Evolutionary conservation across 1,140 invertebrate genomes (phyloP).

Genomic region (Euura lappo): DNA sequence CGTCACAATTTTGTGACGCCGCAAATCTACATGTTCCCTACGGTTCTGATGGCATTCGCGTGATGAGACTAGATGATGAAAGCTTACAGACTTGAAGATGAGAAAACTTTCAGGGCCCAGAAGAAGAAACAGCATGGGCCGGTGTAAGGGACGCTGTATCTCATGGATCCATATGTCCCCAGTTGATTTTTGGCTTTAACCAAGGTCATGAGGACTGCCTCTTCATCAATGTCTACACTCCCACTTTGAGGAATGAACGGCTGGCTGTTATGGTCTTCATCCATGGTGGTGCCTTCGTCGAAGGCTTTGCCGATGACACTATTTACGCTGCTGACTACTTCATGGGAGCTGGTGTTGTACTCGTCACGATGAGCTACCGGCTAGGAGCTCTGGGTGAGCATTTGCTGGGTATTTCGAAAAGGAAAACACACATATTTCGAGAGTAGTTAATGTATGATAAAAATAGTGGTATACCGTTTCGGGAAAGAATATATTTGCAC

Average conservation of each 20-base stretch:
- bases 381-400: conserved; percentile 65
- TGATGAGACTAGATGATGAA: too few species aligned
- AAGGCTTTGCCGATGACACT: conserved; percentile 55
- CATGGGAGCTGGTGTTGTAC: conserved; percentile 64
- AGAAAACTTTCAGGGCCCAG: background rate
- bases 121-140: background rate
- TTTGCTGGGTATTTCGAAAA: too few species aligned
- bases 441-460: too few species aligned
- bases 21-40: too few species aligned
- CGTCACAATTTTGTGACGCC: too few species aligned
- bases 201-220: conserved; percentile 62
- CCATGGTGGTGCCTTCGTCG: conserved; percentile 64
- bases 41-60: too few species aligned
- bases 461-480: background rate
- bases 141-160: background rate
- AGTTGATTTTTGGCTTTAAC: background rate
- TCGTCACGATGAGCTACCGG: conserved; percentile 71
- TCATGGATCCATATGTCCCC: background rate
- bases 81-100: too few species aligned
- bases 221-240: conserved; percentile 69
- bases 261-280: conserved; percentile 66
- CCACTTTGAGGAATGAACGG: conserved; percentile 44
- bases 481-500: too few species aligned
- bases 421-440: too few species aligned
- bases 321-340: conserved; percentile 64